Evolutionary conservation across 2,888 invertebrate genomes (phyloP).

Genomic region (Ischnura elegans): DNA sequence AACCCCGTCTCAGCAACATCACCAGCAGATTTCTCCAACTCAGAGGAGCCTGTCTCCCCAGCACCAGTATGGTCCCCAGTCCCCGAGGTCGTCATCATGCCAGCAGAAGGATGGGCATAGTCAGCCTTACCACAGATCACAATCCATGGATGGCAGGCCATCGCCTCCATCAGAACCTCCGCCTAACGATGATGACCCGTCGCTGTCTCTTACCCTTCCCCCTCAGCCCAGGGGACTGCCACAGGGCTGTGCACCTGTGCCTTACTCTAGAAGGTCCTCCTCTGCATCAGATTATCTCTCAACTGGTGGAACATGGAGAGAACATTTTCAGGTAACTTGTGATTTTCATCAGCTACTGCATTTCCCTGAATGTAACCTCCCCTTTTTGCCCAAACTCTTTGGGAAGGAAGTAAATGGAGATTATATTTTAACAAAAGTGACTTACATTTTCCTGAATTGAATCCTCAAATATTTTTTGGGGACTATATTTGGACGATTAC

Average conservation of each 20-base stretch:
- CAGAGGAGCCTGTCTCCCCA: constrained; percentile 72
- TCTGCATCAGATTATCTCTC: constrained; percentile 84
- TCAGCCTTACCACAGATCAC: constrained; percentile 43
- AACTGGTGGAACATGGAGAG: constrained; percentile 75
- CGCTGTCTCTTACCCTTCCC: constrained; percentile 74
- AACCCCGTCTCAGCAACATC: constrained; percentile 51
- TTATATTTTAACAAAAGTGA: no score
- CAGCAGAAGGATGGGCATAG: constrained; percentile 38
- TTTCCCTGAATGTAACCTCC: no score
- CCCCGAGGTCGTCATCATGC: constrained; percentile 71
- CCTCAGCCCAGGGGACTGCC: constrained; percentile 75
- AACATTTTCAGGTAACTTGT: constrained; percentile 70
- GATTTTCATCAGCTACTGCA: no score
- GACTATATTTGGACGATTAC: no score
- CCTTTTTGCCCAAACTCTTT: no score
- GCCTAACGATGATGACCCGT: constrained; percentile 74
- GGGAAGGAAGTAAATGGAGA: no score
- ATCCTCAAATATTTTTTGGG: no score
- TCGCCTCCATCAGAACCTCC: constrained; percentile 69
- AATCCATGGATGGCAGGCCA: constrained; percentile 45
- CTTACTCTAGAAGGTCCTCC: constrained; percentile 82
- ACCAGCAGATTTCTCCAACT: constrained; percentile 43
- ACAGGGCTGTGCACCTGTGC: constrained; percentile 77
- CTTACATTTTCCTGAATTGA: no score
- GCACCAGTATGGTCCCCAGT: constrained; percentile 72